Conservation (phyloP, 2,797 vertebrate genomes). For the Champsocephalus esox region DNA sequence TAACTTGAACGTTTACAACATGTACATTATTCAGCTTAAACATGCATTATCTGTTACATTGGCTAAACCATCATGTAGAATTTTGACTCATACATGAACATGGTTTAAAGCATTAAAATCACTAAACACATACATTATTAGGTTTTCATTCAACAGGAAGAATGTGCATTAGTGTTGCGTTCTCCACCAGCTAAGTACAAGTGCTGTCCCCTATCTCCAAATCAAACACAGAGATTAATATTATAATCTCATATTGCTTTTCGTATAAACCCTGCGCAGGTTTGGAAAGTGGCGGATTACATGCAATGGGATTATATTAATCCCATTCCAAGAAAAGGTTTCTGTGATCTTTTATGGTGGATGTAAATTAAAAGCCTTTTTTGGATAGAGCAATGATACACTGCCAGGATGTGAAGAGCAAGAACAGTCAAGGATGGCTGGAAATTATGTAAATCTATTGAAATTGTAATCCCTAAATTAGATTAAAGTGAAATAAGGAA, state of each 20-base stretch:
- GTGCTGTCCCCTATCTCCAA: conserved; percentile 38
- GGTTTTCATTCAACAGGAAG: conserved; percentile 3
- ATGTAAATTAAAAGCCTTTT: conserved; percentile 1
- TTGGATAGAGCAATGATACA: conserved; percentile 16
- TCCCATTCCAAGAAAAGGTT: conserved; percentile 48
- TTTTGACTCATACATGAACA: not conserved
- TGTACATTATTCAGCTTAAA: conserved; percentile 11
- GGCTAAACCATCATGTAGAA: not conserved
- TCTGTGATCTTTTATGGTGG: conserved; percentile 41
- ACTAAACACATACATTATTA: not conserved
- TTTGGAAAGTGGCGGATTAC: conserved; percentile 54
- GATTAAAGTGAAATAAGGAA: conserved; percentile 1
- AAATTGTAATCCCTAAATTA: not conserved
- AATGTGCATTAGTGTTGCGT: conserved; percentile 6
- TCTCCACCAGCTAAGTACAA: conserved; percentile 22
- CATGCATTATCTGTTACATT: conserved; percentile 5
- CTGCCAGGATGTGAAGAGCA: not conserved
- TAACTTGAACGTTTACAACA: not conserved
- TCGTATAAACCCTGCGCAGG: conserved; percentile 24
- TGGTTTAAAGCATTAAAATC: not conserved
- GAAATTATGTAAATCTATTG: conserved; percentile 7
- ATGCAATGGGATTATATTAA: conserved; percentile 61
- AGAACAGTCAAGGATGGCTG: conserved; percentile 11
- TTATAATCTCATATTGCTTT: conserved; percentile 59
- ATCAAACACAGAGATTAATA: conserved; percentile 47